Evolutionary conservation across 2,888 invertebrate species (phyloP), one percentile per base, ranked within the genome.

Genomic region (Spialia ferax): DNA sequence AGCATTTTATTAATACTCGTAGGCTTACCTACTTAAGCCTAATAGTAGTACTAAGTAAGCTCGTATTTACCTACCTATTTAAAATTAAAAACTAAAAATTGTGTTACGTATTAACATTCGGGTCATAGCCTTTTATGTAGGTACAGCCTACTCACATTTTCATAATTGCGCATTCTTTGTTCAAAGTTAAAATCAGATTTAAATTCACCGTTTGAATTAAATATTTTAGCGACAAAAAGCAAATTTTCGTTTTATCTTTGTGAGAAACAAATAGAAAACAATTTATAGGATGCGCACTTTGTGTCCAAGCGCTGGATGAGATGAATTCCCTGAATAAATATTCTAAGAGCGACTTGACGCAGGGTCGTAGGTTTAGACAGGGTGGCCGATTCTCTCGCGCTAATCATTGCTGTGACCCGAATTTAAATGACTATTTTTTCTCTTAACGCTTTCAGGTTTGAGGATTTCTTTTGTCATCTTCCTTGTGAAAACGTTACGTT

Each of bases 381-480:
- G 61, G 60, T 61, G 76, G 81, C 81, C 86, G 91, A 91, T 92
- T 92, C 91, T 32, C 80, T 83, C 78, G 75, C 80, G 82, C 87
- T 91, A 92, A 93, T 92, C 91, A 89, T 89, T 83, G 77, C 78
- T 81, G 79, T 82, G 87, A 82, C 87, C 89, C 88, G 91, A 89
- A 91, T 92, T 90, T 85, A 90, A 90, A 92, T 88, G 83, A 82
- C 86, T 83, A 86, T 85, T 88, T 87, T 83, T 82, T 76, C 81
- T 79, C 81, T 78, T 81, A 84, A 85, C 83, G 80, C 84, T 82
- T 77, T 73, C 77, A 75, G 79, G 73, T 75, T 79, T 72, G 77
- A 79, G 84, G 72, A 77, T 83, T 83, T 77, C 71, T 75, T 73
- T 74, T 73, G 70, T 71, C 73, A 78, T 79, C 75, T 79, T 79